These are phyloP conservation scores for Meghimatium bilineatum DNA, from an alignment of 2,888 invertebrate species.

Conservation along the genomic window DNA sequence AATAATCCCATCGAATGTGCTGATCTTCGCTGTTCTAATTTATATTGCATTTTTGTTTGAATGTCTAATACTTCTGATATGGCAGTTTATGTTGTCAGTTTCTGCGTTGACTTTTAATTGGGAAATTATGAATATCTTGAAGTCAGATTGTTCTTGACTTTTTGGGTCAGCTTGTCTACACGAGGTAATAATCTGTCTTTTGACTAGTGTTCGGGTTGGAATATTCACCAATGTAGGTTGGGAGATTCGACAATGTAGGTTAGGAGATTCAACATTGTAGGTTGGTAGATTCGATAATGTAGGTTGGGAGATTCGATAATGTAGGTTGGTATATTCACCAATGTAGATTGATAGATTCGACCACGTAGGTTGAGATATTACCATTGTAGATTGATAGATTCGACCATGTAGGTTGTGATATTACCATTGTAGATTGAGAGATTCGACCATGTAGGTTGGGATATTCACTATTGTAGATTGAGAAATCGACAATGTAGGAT, in stretches of 20 bases:
- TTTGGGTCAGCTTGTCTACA: not conserved
- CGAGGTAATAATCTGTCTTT: not conserved
- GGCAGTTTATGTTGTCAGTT: not conserved
- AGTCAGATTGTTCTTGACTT: not conserved
- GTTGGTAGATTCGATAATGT: no score
- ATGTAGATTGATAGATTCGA: not conserved
- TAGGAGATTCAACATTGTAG: no score
- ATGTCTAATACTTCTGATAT: not conserved
- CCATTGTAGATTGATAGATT: no score
- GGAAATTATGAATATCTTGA: conserved; percentile 4
- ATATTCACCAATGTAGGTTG: not conserved
- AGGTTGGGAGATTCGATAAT: no score
- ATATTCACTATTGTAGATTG: not conserved
- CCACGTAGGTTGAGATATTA: not conserved
- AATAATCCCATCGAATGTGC: not conserved
- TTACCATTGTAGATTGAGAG: no score
- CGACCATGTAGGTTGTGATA: no score
- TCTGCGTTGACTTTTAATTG: not conserved
- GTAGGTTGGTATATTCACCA: no score
- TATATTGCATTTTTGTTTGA: not conserved
- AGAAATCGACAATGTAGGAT: no score
- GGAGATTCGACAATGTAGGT: no score
- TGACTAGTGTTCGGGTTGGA: not conserved
- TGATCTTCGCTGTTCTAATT: conserved; percentile 17
- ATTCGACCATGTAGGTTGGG: no score